These are phyloP conservation scores for Spondyliosoma cantharus DNA, from an alignment of 2,797 vertebrate genomes.

Conservation along the genomic window DNA sequence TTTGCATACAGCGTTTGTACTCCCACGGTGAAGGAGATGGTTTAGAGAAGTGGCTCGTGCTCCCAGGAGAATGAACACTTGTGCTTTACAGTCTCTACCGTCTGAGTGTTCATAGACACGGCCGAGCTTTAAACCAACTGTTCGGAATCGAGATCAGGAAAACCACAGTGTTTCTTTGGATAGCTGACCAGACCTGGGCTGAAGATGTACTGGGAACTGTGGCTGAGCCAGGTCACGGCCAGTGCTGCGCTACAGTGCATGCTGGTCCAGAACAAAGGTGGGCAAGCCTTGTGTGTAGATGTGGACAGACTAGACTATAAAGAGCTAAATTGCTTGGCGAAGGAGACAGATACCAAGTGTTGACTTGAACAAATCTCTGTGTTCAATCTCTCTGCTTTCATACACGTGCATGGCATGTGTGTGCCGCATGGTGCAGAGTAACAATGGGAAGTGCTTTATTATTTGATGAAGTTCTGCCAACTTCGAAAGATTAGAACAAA, in stretches of 20 bases:
- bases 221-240: conserved; percentile 84
- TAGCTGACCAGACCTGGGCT: conserved; percentile 15
- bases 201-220: conserved; percentile 88
- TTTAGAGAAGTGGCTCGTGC: conserved; percentile 3
- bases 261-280: conserved; percentile 86
- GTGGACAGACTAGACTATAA: neutral
- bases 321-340: conserved; percentile 2
- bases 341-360: neutral
- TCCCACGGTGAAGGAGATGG: conserved; percentile 29
- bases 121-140: conserved; percentile 12
- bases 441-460: conserved; percentile 13
- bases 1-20: neutral
- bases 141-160: conserved; percentile 8
- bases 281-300: conserved; percentile 52
- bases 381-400: neutral
- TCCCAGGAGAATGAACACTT: conserved; percentile 33
- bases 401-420: conserved; percentile 4
- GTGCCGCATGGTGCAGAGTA: conserved; percentile 24
- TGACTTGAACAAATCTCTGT: neutral
- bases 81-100: conserved; percentile 20
- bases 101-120: conserved; percentile 15
- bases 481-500: conserved; percentile 9
- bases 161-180: conserved; percentile 35
- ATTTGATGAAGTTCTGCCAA: conserved; percentile 14
- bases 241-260: conserved; percentile 81